Evolutionary conservation across 2,888 invertebrate genomes (phyloP).

Genomic region (Philereme transversata): DNA sequence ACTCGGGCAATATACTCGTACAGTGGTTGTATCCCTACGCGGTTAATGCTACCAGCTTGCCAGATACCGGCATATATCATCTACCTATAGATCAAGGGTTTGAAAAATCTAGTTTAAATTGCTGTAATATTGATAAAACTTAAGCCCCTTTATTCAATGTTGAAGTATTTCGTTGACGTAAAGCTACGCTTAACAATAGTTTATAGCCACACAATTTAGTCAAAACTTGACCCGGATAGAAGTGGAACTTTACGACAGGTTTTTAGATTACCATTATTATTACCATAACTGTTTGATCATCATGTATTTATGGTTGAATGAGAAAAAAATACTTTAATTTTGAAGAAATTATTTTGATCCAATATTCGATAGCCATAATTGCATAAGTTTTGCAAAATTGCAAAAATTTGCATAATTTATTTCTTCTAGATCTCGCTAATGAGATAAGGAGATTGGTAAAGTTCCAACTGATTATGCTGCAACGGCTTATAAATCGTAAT

Average conservation of each 20-base stretch:
- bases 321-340: background rate
- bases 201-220: background rate
- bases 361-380: background rate
- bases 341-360: background rate
- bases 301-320: no score
- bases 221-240: background rate
- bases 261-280: background rate
- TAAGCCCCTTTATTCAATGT: no score
- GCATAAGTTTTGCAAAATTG: background rate
- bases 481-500: background rate
- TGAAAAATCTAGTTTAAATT: no score
- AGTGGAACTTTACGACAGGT: background rate
- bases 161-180: no score
- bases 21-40: no score
- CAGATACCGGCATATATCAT: no score
- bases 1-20: no score
- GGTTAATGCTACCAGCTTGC: no score
- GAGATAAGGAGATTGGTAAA: constrained; percentile 1
- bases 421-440: constrained; percentile 4
- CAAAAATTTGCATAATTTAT: constrained; percentile 8
- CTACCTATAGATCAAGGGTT: no score
- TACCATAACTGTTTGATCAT: background rate
- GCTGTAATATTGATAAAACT: no score
- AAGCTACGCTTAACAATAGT: no score
- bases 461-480: background rate